Evolutionary conservation across 2,797 vertebrate species (phyloP).

Genomic region (Tokudaia tokunoshimensis): DNA sequence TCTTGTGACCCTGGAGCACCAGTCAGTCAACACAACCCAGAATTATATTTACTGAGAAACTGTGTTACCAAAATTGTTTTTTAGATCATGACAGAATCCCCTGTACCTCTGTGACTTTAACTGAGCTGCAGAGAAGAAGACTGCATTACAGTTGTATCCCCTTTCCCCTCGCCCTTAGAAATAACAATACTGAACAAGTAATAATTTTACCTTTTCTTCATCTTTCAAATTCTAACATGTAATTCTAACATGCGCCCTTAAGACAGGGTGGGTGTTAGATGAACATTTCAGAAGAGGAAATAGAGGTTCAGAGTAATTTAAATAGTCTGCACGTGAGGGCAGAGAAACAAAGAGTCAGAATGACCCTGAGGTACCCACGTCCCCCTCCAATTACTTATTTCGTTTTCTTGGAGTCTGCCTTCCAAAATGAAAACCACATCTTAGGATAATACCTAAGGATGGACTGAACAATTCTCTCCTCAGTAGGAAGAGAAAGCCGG

Average conservation of each 20-base stretch:
- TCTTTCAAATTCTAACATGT: not conserved
- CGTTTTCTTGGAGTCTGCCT: slow-evolving; percentile 39
- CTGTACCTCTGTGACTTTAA: not conserved
- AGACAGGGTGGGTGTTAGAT: not conserved
- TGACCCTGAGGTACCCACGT: not conserved
- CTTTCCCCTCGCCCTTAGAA: not conserved
- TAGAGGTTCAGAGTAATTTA: not conserved
- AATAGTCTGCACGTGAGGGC: not conserved
- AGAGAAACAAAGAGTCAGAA: not conserved
- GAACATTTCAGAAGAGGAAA: slow-evolving; percentile 7
- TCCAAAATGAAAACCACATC: slow-evolving; percentile 27
- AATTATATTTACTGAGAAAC: not conserved
- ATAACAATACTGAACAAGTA: not conserved
- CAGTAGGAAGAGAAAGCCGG: slow-evolving; percentile 36
- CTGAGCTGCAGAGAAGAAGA: not conserved
- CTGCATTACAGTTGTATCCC: not conserved
- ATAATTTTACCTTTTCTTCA: not conserved
- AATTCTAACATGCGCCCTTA: slow-evolving; percentile 6
- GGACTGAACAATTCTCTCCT: not conserved
- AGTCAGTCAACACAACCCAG: not conserved
- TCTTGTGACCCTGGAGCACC: not conserved
- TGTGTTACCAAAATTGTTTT: not conserved
- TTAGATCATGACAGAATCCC: not conserved
- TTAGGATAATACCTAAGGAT: not conserved
- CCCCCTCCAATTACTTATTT: not conserved